Evolutionary conservation across 2,888 invertebrate genomes (phyloP), one percentile per base, ranked within the genome.

Genomic region (Eilema sororculum): DNA sequence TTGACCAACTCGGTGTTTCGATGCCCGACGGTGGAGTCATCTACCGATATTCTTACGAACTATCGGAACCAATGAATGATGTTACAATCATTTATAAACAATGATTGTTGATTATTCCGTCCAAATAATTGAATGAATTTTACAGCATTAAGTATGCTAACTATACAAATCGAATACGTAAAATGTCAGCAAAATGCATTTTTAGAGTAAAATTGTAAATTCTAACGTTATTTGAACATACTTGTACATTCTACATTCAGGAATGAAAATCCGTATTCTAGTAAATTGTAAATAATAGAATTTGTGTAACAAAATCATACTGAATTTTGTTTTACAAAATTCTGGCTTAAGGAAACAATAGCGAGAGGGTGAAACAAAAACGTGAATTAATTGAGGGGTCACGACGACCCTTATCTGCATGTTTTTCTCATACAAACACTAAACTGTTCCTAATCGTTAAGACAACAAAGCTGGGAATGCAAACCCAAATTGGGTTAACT

Each of bases 391-490:
- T 90, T 89, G 88, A 78, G 85, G 80, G 77, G 76, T 77, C 83
- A 76, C 79, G 79, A 82, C 75, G 78, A 74, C 77, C 81, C 84
- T 87, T 89, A 90, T 90, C 89, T 71, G 28, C 68, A 76, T 82
- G 85, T 86, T 86, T 88, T 86, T 89, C 84, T 79, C 86, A 80
- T 78, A 79, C 87, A 91, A 90, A 92, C 84, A 88, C 85, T 85
- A 90, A 91, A 89, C 87, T 84, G 76, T 80, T 85, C 87, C 84
- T 91, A 91, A 91, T 91, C 89, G 85, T 88, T 90, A 84, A 86
- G 86, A 89, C 84, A 90, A 91, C 89, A 89, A 87, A 85, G 80
- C 79, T 77, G 78, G 84, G 60, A 74, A 77, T 83, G 80, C 81
- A 79, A 52, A n/a, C 73, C 73, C 71, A 59, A 72, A 62, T 61